These are phyloP conservation scores for Palythoa heliodiscus DNA, from an alignment of 92 coral and sea anemone species.

Conservation along the genomic window DNA sequence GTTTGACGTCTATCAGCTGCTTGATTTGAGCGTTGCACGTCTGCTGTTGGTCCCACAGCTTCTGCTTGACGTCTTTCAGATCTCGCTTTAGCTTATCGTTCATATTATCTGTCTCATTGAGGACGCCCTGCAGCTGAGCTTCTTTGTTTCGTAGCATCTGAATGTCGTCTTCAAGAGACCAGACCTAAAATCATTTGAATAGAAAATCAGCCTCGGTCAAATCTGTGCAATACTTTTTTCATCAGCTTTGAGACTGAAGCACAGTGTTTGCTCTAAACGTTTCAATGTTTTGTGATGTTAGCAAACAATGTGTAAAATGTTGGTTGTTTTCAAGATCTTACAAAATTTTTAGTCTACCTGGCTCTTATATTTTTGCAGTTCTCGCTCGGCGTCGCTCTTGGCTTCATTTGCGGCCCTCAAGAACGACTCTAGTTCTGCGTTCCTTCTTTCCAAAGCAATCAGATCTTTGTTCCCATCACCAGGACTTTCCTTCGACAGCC, in stretches of 20 bases:
- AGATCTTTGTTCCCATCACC: constrained; percentile 59
- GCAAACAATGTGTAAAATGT: too few relatives aligned
- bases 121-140: constrained; percentile 66
- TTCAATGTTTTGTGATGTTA: too few relatives aligned
- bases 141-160: constrained; percentile 63
- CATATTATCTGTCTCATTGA: constrained; percentile 72
- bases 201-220: not conserved
- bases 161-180: constrained; percentile 76
- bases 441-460: constrained; percentile 49
- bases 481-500: constrained; percentile 62
- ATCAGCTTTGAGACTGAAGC: too few relatives aligned
- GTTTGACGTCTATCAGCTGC: constrained; percentile 59
- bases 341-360: not conserved
- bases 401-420: constrained; percentile 71
- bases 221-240: not conserved
- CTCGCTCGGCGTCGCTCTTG: constrained; percentile 63
- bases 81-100: constrained; percentile 82
- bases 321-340: not conserved
- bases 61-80: constrained; percentile 66
- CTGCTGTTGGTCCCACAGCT: constrained; percentile 68
- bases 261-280: too few relatives aligned
- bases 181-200: constrained; percentile 17
- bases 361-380: constrained; percentile 69
- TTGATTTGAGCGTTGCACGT: constrained; percentile 60
- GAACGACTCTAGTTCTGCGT: constrained; percentile 71